phyloP scores from a whole-genome alignment of 2,113 vertebrate genomes.

The Notothenia coriiceps region DNA sequence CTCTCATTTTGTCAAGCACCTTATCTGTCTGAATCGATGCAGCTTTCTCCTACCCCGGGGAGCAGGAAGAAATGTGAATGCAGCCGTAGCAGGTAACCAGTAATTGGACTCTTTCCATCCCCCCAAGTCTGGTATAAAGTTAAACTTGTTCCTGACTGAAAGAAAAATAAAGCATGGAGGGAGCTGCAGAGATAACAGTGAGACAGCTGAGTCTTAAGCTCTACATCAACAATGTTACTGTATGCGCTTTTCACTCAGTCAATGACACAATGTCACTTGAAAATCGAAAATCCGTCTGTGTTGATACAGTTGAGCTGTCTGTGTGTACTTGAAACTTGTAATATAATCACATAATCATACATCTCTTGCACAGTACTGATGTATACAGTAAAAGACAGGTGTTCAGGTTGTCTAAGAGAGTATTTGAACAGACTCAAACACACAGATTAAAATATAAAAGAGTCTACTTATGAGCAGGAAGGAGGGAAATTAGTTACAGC shows the following conservation, averaged over 20 bases:
- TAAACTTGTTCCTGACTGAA: conserved; percentile 42
- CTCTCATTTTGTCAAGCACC: conserved; percentile 69
- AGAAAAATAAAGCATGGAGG: conserved; percentile 29
- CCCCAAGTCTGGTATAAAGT: conserved; percentile 43
- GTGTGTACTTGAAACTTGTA: conserved; percentile 41
- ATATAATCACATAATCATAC: conserved; percentile 41
- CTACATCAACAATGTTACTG: conserved; percentile 55
- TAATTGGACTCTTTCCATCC: conserved; percentile 59
- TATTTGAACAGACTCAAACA: conserved; percentile 17
- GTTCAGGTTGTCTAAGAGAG: conserved; percentile 6
- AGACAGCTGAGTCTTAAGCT: conserved; percentile 55
- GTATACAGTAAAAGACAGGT: not conserved
- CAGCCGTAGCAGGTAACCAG: conserved; percentile 48
- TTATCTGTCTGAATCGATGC: conserved; percentile 77
- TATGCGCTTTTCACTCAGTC: conserved; percentile 31
- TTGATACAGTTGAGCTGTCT: conserved; percentile 41
- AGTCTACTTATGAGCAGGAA: not conserved
- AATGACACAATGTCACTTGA: conserved; percentile 64
- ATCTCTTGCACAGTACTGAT: not conserved
- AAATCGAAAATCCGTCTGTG: conserved; percentile 47
- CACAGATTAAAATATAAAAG: conserved; percentile 9
- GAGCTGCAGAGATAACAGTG: conserved; percentile 45
- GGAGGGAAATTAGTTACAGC: not conserved
- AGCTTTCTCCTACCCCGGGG: conserved; percentile 37
- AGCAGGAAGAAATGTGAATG: conserved; percentile 35